These are phyloP conservation scores for Griposia aprilina DNA, from an alignment of 2,888 invertebrate genomes.

Conservation along the genomic window DNA sequence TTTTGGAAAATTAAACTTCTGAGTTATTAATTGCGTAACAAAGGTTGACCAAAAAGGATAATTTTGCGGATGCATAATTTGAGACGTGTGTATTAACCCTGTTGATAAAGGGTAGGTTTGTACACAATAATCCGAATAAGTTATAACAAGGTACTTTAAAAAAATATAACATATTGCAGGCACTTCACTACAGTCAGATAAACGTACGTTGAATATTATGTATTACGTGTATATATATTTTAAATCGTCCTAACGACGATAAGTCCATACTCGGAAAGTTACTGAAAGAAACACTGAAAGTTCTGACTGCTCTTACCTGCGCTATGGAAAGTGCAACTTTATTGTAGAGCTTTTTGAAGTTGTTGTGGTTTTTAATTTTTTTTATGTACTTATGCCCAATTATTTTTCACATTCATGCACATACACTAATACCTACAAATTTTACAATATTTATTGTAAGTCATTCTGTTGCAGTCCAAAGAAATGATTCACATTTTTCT, in stretches of 20 bases:
- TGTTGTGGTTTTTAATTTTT: neutral
- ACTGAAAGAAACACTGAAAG: neutral
- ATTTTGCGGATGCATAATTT: constrained; percentile 51
- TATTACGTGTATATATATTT: neutral
- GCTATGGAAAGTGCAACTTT: neutral
- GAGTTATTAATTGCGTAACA: constrained; percentile 24
- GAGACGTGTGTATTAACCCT: constrained; percentile 31
- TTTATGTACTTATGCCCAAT: neutral
- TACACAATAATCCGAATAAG: neutral
- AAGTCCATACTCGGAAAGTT: neutral
- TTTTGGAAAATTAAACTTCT: constrained; percentile 50
- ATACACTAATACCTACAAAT: neutral
- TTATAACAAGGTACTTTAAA: neutral
- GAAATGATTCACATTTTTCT: neutral
- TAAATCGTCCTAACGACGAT: neutral
- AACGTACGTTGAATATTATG: neutral
- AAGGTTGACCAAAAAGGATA: constrained; percentile 35
- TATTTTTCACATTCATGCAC: neutral
- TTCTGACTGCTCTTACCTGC: neutral
- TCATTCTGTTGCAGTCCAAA: neutral
- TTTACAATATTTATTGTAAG: neutral
- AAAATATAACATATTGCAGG: neutral
- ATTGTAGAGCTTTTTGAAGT: neutral
- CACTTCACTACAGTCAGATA: neutral
- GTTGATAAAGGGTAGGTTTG: constrained; percentile 24